Evolutionary conservation across 2,797 vertebrate species (phyloP), one percentile per base, ranked within the genome.

Genomic region (Pagetopsis macropterus): DNA sequence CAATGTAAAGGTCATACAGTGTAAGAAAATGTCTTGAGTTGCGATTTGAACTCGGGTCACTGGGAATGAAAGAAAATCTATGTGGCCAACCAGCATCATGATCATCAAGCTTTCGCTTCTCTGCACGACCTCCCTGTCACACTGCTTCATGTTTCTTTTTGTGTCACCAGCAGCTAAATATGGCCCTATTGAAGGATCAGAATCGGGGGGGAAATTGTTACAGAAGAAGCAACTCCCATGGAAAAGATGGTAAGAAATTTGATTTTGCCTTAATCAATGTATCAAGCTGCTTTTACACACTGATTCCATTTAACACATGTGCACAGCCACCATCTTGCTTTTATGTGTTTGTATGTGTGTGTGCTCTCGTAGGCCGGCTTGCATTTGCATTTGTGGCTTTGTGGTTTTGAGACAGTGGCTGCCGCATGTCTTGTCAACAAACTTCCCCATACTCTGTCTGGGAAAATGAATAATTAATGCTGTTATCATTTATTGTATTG

Each of bases 31-130:
- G 46, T 67, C 46, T 67, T 27, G 19, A 14, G 68, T 27, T 63
- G 40, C n/a, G 61, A 65, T 70, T 1, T 84, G 71, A 85, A 69
- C 59, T 70, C 9, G 0, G 44, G 65, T 78, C 63, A 50, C 19
- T 10, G 43, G 9, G 62, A 65, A 65, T 70, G 46, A 73, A 75
- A 75, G 55, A 67, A 83, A 73, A 79, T 81, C 72, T 56, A 70
- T 84, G 74, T 0, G 0, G 23, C 31, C 19, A 0, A 49, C 57
- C 46, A 41, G 54, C 31, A 51, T 16, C 72, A 16, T 68, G 46
- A 76, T 58, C 62, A n/a, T 9, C 0, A 27, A 67, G 57, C 57
- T 9, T 73, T 72, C n/a, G 50, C 56, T 63, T 74, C 48, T 65
- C 61, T 64, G 55, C 43, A 23, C 17, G 31, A 3, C 19, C 23